A percentile compares a stretch with the other conserved stretches of the same genome.
phyloP scores from a whole-genome alignment of 2,888 invertebrate genomes.

The Morpho deidamia region DNA sequence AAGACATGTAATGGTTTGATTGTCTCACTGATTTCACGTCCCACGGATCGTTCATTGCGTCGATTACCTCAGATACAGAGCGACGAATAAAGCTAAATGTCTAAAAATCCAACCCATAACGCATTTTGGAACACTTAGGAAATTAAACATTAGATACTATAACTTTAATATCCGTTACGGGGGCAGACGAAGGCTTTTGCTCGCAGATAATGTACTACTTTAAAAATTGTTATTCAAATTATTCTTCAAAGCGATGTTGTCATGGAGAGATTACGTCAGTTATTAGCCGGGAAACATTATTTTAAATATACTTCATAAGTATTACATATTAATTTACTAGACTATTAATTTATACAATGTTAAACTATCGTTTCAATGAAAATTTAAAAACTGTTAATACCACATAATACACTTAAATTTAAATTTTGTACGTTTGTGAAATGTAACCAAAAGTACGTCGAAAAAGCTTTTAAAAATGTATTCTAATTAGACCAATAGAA shows the following conservation, averaged over 20 bases:
- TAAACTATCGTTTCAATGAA: too few relatives aligned
- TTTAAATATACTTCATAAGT: neutral
- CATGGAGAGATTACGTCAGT: slow-evolving; percentile 56
- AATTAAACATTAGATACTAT: slow-evolving; percentile 7
- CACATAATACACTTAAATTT: too few relatives aligned
- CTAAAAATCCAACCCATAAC: neutral
- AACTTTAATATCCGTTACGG: slow-evolving; percentile 6
- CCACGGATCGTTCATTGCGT: slow-evolving; percentile 70
- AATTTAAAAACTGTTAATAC: too few relatives aligned
- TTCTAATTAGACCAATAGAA: too few relatives aligned
- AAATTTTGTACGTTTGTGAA: too few relatives aligned
- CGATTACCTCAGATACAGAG: slow-evolving; percentile 1
- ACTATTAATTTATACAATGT: too few relatives aligned
- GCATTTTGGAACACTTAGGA: slow-evolving; percentile 7
- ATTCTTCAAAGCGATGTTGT: slow-evolving; percentile 44
- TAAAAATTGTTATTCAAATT: slow-evolving; percentile 39
- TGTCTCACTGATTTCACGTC: slow-evolving; percentile 65
- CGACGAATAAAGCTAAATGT: neutral
- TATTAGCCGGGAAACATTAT: slow-evolving; percentile 21
- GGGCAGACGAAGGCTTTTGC: neutral
- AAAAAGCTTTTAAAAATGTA: too few relatives aligned
- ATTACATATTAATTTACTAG: neutral
- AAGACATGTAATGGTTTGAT: slow-evolving; percentile 78
- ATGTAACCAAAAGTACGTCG: too few relatives aligned
- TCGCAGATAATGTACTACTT: neutral